Evolutionary conservation across 2,797 vertebrate species (phyloP).

Genomic region (Lepus townsendii): DNA sequence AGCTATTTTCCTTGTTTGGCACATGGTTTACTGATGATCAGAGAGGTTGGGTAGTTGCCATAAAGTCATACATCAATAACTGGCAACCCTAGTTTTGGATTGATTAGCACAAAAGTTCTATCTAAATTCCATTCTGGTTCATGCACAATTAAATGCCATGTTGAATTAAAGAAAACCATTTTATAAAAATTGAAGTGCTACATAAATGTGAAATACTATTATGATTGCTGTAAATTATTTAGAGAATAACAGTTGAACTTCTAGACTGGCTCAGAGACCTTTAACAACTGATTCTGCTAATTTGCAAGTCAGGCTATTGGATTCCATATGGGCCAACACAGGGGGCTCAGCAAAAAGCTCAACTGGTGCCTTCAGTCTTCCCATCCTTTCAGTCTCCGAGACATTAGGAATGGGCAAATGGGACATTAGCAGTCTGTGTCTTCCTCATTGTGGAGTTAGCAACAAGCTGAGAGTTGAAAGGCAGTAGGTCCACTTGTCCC

Average conservation of each 20-base stretch:
- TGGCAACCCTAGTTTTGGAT: not conserved
- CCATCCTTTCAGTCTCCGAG: not conserved
- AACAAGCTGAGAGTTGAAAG: conserved; percentile 30
- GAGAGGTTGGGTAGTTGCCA: not conserved
- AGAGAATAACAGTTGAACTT: not conserved
- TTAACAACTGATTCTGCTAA: not conserved
- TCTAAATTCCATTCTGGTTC: not conserved
- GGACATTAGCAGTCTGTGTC: not conserved
- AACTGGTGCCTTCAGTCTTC: not conserved
- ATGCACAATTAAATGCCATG: not conserved
- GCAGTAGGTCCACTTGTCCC: not conserved
- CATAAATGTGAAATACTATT: not conserved
- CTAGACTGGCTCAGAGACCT: not conserved
- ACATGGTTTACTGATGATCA: not conserved
- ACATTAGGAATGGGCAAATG: not conserved
- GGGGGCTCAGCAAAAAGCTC: not conserved
- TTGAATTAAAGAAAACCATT: not conserved
- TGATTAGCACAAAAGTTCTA: not conserved
- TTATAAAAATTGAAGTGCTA: not conserved
- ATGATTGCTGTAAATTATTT: not conserved
- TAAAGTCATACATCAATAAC: not conserved
- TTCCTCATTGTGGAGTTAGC: not conserved
- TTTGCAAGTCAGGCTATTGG: not conserved
- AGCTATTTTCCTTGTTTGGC: not conserved
- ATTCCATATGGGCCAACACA: not conserved